These are phyloP conservation scores for Aleiodes sp. DNA, from an alignment of 1,140 invertebrate genomes.

Conservation along the genomic window DNA sequence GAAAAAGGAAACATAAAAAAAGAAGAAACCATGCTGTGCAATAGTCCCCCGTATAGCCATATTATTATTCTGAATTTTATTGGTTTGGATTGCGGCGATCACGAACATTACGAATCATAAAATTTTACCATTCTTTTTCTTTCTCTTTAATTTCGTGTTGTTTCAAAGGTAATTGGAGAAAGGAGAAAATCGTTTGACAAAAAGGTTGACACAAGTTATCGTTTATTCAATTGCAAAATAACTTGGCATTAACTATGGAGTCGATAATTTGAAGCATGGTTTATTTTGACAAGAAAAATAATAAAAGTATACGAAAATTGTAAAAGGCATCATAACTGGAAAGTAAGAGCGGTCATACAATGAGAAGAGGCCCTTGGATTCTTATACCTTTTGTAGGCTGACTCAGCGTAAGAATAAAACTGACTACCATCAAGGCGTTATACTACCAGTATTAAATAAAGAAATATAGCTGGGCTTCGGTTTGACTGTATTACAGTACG, in stretches of 20 bases:
- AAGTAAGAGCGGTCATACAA: conserved; percentile 10
- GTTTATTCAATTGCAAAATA: neutral
- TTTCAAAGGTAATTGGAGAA: conserved; percentile 18
- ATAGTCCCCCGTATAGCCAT: neutral
- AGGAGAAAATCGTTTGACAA: neutral
- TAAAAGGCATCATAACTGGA: neutral
- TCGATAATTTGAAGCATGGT: neutral
- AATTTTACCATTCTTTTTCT: conserved; percentile 20
- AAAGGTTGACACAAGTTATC: neutral
- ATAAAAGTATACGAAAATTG: neutral
- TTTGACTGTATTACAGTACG: conserved; percentile 41
- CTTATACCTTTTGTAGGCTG: conserved; percentile 43
- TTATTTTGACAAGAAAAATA: neutral
- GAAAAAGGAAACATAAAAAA: neutral
- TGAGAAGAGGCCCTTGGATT: neutral
- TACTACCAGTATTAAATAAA: conserved; percentile 59
- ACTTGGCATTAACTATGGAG: neutral
- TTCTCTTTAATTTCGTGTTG: neutral
- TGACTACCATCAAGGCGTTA: conserved; percentile 50
- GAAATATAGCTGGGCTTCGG: conserved; percentile 56
- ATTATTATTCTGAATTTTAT: conserved; percentile 46
- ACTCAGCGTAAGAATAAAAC: conserved; percentile 59
- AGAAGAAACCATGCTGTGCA: neutral
- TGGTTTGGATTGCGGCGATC: conserved; percentile 35
- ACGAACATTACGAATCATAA: conserved; percentile 33